phyloP scores from a whole-genome alignment of 2,888 invertebrate species.

The Ochropleura plecta region DNA sequence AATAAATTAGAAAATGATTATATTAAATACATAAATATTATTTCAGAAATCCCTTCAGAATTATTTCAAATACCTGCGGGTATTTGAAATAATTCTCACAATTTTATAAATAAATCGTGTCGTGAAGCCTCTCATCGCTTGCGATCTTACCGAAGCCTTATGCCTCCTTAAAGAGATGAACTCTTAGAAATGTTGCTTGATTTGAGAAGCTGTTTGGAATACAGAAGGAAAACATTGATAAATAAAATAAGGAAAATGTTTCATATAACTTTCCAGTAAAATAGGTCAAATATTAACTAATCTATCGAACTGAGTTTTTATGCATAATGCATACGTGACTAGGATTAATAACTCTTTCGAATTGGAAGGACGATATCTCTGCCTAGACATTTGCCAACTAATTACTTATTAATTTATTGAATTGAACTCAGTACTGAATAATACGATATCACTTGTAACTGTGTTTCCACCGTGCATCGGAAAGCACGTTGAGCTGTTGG shows the following conservation, averaged over 20 bases:
- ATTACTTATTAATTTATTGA: too few species aligned
- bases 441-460: too few species aligned
- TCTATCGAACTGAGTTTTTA: constrained; percentile 6
- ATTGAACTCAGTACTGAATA: too few species aligned
- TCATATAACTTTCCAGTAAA: constrained; percentile 14
- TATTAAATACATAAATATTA: neutral
- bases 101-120: neutral
- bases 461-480: too few species aligned
- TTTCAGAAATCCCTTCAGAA: neutral
- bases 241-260: constrained; percentile 23
- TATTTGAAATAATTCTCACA: too few species aligned
- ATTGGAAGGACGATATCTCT: neutral
- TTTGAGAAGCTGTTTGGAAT: constrained; percentile 29
- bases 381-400: neutral
- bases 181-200: constrained; percentile 15
- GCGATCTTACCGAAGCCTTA: neutral
- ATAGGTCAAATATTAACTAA: neutral
- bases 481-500: too few species aligned
- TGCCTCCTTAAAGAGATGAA: constrained; percentile 16
- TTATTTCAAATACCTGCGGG: too few species aligned
- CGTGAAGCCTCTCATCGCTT: neutral
- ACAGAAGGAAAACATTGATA: constrained; percentile 16
- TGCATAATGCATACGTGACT: constrained; percentile 3
- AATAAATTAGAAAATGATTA: neutral
- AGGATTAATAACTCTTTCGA: neutral